Evolutionary conservation across 2,888 invertebrate genomes (phyloP), one percentile per base, ranked within the genome.

Genomic region (Drosophila phalerata): DNA sequence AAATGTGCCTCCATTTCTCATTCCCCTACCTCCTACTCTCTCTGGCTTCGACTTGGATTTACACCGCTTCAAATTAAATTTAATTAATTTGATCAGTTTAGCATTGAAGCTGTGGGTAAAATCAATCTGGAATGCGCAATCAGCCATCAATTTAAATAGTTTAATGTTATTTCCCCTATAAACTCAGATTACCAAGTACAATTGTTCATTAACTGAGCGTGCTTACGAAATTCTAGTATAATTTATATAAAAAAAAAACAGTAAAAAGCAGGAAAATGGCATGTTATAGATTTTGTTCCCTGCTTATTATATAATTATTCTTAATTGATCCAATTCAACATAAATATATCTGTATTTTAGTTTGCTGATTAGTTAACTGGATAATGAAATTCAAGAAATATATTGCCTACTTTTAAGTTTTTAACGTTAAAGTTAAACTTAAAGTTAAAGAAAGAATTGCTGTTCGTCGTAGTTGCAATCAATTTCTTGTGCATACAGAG

Each of bases 81-180:
- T 79, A 79, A 82, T 82, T 82, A 81, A 81, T 81, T 85, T 77
- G 71, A 68, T 65, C 63, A 73, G 69, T 75, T 78, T 75, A 67
- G 32, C 60, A 62, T 67, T 51, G 48, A 63, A 11, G 53, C 60
- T 52, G 55, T 61, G 73, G 64, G 52, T 53, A 66, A 83, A 80
- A 83, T 83, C 81, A 83, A 80, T 80, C 78, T 61, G 56, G 30
- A 30, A 11, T 22, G 6, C 25, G 25, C 34, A 22, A 22, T 49
- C 19, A 8, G 8, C 8, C 30, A 40, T n/a, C 11, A 42, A 15
- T 5, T 17, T 22, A 38, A 49, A 49, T 11, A 25, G 11, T 38
- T 37, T 8, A n/a, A 22, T 51, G 19, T 51, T 19, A 51, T 37
- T 10, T 5, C 9, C 2, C 32, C 11, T 42, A 5, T 42, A 5